These are phyloP conservation scores for Platorchestia sp. DNA, from an alignment of 1,140 invertebrate genomes.

Conservation along the genomic window DNA sequence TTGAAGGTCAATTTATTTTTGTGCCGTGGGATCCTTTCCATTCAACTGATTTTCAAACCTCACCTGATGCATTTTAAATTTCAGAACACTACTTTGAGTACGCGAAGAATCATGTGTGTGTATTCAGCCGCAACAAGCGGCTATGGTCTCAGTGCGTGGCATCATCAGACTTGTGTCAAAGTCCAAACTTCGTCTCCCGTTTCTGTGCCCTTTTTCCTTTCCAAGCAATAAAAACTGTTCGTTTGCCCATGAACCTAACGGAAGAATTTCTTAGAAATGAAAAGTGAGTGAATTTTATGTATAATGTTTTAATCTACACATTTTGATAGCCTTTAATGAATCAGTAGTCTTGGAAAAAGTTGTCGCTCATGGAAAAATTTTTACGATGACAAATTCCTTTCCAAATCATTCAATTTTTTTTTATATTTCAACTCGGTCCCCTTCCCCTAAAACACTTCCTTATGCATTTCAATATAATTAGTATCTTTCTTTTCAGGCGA, in stretches of 20 bases:
- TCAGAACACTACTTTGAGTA: constrained; percentile 81
- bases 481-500: no score
- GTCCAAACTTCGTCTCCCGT: constrained; percentile 78
- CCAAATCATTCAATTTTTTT: no score
- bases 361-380: no score
- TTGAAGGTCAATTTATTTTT: no score
- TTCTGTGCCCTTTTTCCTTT: constrained; percentile 88
- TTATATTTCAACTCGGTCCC: no score
- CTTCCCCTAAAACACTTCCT: no score
- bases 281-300: constrained; percentile 74
- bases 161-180: constrained; percentile 81
- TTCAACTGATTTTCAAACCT: neutral
- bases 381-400: no score
- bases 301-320: no score
- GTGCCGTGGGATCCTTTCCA: neutral
- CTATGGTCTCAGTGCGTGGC: constrained; percentile 82
- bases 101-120: constrained; percentile 82
- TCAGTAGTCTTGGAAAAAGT: no score
- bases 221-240: constrained; percentile 88
- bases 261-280: constrained; percentile 80
- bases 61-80: constrained; percentile 47
- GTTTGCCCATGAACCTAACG: constrained; percentile 80
- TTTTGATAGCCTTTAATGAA: no score
- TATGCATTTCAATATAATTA: no score
- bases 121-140: constrained; percentile 86